Evolutionary conservation across 2,797 vertebrate genomes (phyloP).

Genomic region (Schizothorax lantsangensis): DNA sequence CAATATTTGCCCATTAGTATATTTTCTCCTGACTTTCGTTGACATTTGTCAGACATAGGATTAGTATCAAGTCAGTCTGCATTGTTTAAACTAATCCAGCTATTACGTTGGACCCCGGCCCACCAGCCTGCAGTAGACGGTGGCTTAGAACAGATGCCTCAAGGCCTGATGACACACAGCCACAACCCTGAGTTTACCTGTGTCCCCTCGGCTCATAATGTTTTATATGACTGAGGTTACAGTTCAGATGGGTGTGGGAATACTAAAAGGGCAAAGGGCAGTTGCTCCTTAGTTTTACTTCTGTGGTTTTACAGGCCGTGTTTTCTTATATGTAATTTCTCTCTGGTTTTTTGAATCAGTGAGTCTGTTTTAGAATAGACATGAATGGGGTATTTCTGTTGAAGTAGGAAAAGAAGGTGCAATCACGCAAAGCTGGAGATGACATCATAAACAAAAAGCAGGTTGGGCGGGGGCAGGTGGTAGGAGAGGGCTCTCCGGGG

Average conservation of each 20-base stretch:
- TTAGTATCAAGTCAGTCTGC: constrained; percentile 72
- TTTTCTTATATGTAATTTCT: constrained; percentile 44
- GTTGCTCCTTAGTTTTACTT: constrained; percentile 70
- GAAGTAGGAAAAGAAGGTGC: constrained; percentile 71
- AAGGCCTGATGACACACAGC: constrained; percentile 42
- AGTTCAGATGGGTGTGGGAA: constrained; percentile 68
- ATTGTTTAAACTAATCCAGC: constrained; percentile 78
- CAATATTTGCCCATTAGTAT: constrained; percentile 2
- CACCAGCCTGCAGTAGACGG: constrained; percentile 59
- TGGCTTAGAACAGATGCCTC: constrained; percentile 61
- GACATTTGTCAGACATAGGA: constrained; percentile 76
- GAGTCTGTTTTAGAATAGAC: constrained; percentile 58
- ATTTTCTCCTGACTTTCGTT: constrained; percentile 55
- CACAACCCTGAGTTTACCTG: constrained; percentile 25
- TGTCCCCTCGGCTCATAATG: constrained; percentile 13
- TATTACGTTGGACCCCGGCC: constrained; percentile 74
- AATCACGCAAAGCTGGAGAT: constrained; percentile 79
- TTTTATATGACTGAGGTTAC: constrained; percentile 12
- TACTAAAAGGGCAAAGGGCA: constrained; percentile 76
- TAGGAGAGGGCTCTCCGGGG: constrained; percentile 68
- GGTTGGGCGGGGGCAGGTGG: constrained; percentile 70
- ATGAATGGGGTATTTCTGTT: constrained; percentile 66
- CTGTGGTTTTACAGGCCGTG: constrained; percentile 52
- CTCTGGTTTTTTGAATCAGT: not conserved
- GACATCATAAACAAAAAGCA: constrained; percentile 84